phyloP scores from a whole-genome alignment of 2,113 vertebrate species.

The Mastomys natalensis region DNA sequence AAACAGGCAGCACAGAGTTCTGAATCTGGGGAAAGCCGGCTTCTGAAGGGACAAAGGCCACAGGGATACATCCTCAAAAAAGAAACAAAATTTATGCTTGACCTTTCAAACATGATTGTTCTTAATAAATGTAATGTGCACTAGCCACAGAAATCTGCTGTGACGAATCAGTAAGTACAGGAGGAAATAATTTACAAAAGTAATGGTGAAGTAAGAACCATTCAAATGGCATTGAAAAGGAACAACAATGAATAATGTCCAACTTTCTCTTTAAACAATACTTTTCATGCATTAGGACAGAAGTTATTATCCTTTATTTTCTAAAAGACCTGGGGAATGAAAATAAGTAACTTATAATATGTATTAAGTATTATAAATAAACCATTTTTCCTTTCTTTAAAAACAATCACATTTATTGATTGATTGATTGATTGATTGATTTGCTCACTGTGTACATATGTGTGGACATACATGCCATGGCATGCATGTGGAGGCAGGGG shows the following conservation, averaged over 20 bases:
- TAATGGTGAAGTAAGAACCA: background rate
- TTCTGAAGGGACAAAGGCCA: background rate
- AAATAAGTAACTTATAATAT: background rate
- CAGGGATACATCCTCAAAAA: background rate
- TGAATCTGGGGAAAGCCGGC: background rate
- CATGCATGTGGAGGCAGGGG: background rate
- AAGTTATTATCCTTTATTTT: background rate
- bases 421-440: background rate
- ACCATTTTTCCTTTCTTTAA: background rate
- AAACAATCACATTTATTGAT: background rate
- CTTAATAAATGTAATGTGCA: background rate
- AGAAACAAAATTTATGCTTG: background rate
- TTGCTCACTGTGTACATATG: background rate
- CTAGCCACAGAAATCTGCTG: background rate
- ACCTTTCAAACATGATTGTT: conserved; percentile 7
- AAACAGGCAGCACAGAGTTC: background rate
- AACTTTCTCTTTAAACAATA: background rate
- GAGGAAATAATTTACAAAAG: background rate
- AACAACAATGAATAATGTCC: background rate
- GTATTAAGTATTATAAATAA: background rate
- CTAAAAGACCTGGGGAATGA: background rate
- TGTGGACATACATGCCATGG: background rate
- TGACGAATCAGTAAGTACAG: background rate
- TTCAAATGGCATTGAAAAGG: background rate
- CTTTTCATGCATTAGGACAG: background rate